A percentile compares a stretch with the other conserved stretches of the same genome.
Conservation (phyloP, 2,797 vertebrate genomes). For the Xyrichtys novacula region DNA sequence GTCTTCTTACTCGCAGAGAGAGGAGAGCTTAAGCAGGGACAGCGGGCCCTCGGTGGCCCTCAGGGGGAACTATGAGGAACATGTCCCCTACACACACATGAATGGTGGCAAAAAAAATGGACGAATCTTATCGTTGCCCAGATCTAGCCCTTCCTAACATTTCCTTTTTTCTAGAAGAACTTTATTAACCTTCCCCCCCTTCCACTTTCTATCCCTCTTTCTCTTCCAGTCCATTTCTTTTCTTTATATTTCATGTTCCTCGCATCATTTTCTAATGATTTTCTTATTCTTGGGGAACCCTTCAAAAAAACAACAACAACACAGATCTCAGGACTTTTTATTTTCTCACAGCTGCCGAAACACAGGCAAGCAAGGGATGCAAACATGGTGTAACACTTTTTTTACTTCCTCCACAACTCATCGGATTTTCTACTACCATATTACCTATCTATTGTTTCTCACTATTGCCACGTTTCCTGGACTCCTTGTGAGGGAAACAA, state of each 20-base stretch:
- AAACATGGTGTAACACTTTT: slow-evolving; percentile 69
- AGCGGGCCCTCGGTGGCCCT: slow-evolving; percentile 89
- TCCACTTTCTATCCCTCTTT: slow-evolving; percentile 29
- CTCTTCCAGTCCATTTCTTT: slow-evolving; percentile 66
- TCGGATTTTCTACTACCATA: slow-evolving; percentile 62
- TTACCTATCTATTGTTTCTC: slow-evolving; percentile 69
- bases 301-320: slow-evolving; percentile 65
- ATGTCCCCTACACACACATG: slow-evolving; percentile 97
- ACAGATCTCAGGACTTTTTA: slow-evolving; percentile 93
- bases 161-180: slow-evolving; percentile 66
- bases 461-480: slow-evolving; percentile 82
- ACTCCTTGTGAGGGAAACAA: slow-evolving; percentile 73
- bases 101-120: slow-evolving; percentile 99
- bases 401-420: slow-evolving; percentile 75
- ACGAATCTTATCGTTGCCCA: slow-evolving; percentile 92
- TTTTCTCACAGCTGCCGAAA: slow-evolving; percentile 82
- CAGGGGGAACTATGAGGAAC: slow-evolving; percentile 94
- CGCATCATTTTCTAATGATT: slow-evolving; percentile 71
- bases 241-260: slow-evolving; percentile 56
- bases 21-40: slow-evolving; percentile 89
- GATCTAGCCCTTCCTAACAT: slow-evolving; percentile 96
- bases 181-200: slow-evolving; percentile 41
- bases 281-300: slow-evolving; percentile 79
- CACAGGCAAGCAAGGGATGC: slow-evolving; percentile 79
- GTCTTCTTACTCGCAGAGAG: slow-evolving; percentile 90